Conservation (phyloP, 2,113 vertebrate genomes). For the Chauna torquata region DNA sequence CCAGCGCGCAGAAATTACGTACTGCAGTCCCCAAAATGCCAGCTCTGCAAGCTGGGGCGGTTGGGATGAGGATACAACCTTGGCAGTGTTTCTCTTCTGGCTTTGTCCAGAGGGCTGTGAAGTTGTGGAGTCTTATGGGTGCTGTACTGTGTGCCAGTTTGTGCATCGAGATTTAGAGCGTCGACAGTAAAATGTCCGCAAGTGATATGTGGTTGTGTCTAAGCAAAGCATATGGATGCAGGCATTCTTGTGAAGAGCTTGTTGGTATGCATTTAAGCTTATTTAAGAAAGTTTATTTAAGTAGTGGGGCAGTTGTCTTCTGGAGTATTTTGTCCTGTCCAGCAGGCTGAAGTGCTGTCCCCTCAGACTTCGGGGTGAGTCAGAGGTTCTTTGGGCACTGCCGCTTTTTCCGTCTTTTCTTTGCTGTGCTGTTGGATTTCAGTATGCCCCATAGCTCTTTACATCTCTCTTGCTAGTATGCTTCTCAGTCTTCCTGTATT, state of each 20-base stretch:
- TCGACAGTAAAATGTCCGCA: not conserved
- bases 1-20: not conserved
- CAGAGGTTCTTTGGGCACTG: not conserved
- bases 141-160: not conserved
- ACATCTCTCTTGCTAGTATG: not conserved
- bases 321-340: not conserved
- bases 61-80: not conserved
- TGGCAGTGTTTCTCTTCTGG: rapidly evolving
- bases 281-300: not conserved
- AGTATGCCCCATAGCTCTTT: not conserved
- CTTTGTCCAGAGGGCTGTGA: not conserved
- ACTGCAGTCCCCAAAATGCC: rapidly evolving
- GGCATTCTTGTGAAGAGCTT: not conserved
- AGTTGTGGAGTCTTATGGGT: not conserved
- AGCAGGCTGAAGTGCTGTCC: not conserved
- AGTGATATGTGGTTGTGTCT: not conserved
- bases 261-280: not conserved
- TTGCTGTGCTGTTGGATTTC: not conserved
- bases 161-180: not conserved
- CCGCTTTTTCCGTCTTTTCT: not conserved
- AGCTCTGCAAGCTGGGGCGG: too few species aligned
- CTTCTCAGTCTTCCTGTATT: not conserved
- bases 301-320: not conserved
- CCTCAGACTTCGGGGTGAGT: rapidly evolving
- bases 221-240: not conserved